Conservation (phyloP, 2,113 vertebrate genomes). For the Bos taurus region ARS-UCD2.0 NC_037331.1:55079501-55080000, state of each 20-base stretch:
- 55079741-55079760: neutral
- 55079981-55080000: neutral
- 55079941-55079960: neutral
- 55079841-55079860: neutral
- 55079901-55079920: neutral
- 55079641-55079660: neutral
- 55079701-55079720: neutral
- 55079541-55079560: neutral
- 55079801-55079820: neutral
- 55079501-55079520: neutral
- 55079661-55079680: neutral
- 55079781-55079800: neutral
- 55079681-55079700: neutral
- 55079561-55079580: neutral
- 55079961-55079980: neutral
- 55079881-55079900: neutral
- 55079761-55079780: neutral
- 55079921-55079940: neutral
- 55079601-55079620: conserved; percentile 6
- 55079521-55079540: conserved; percentile 30
- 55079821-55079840: neutral
- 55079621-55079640: neutral
- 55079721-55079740: neutral
- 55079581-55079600: neutral
- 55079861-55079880: neutral